A percentile compares a stretch with the other conserved stretches of the same genome.
Evolutionary conservation across 1,140 invertebrate genomes (phyloP).

Genomic region (Temnothorax longispinosus): DNA sequence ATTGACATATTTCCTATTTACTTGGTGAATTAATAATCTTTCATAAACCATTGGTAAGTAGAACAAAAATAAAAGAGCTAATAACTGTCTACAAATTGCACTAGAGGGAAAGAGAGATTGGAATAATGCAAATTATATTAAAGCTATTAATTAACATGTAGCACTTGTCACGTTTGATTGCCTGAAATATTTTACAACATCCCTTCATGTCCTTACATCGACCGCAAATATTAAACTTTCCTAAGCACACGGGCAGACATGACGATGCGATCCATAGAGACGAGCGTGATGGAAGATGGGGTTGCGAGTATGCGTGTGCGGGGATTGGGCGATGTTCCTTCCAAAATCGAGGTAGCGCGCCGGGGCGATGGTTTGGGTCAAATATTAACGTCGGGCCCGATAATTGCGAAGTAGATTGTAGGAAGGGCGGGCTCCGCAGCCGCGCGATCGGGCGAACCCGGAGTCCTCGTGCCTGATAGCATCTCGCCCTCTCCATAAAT

Average conservation of each 20-base stretch:
- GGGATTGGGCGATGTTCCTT: constrained; percentile 58
- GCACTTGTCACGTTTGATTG: not conserved
- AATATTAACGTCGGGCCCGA: constrained; percentile 85
- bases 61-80: not conserved
- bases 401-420: constrained; percentile 86
- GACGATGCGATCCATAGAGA: constrained; percentile 52
- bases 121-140: not conserved
- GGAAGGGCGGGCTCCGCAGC: constrained; percentile 77
- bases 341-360: constrained; percentile 54
- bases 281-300: constrained; percentile 34
- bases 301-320: constrained; percentile 36
- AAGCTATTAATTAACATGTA: constrained; percentile 29
- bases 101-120: not conserved
- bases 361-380: constrained; percentile 79
- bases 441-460: constrained; percentile 74
- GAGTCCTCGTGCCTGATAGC: constrained; percentile 82
- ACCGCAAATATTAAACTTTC: constrained; percentile 57
- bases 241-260: constrained; percentile 40
- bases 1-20: no score
- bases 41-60: not conserved
- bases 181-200: constrained; percentile 27
- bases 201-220: constrained; percentile 28
- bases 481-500: constrained; percentile 86
- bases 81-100: not conserved
- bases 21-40: not conserved